Evolutionary conservation across 2,888 invertebrate genomes (phyloP).

Genomic region (Junonia oenone): DNA sequence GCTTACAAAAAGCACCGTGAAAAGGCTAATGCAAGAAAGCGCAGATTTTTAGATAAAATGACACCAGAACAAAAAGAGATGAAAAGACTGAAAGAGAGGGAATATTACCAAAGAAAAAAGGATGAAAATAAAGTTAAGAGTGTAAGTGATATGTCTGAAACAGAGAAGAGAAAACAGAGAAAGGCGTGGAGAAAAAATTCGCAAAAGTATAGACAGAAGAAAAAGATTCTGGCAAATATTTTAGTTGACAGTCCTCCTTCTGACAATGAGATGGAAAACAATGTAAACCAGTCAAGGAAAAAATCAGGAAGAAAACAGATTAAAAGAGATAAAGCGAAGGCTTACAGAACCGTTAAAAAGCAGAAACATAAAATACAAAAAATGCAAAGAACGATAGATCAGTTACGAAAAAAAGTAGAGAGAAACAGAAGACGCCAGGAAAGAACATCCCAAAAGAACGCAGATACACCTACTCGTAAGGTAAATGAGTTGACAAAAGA

Average conservation of each 20-base stretch:
- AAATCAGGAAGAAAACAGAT: not conserved
- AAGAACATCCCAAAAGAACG: not conserved
- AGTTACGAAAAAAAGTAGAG: not conserved
- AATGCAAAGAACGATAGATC: not conserved
- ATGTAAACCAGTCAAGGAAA: not conserved
- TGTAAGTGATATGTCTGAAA: slow-evolving; percentile 19
- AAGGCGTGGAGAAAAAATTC: not conserved
- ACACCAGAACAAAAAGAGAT: slow-evolving; percentile 13
- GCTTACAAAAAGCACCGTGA: not conserved
- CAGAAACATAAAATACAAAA: not conserved
- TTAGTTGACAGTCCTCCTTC: not conserved
- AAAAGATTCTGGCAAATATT: not conserved
- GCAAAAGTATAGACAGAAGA: slow-evolving; percentile 2
- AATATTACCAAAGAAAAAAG: slow-evolving; percentile 22
- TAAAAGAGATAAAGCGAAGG: not conserved
- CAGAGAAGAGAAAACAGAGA: not conserved
- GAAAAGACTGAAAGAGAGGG: slow-evolving; percentile 22
- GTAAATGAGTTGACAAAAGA: not conserved
- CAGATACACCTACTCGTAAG: not conserved
- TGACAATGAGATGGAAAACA: not conserved
- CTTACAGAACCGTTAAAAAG: not conserved
- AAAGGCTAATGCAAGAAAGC: slow-evolving; percentile 20
- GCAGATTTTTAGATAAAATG: slow-evolving; percentile 21
- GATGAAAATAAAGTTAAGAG: slow-evolving; percentile 21
- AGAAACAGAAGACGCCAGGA: not conserved